Percentiles rank a stretch among this genome's conserved stretches.
These are phyloP conservation scores for Micromesistius poutassou DNA, from an alignment of 2,797 vertebrate species.

Conservation along the genomic window DNA sequence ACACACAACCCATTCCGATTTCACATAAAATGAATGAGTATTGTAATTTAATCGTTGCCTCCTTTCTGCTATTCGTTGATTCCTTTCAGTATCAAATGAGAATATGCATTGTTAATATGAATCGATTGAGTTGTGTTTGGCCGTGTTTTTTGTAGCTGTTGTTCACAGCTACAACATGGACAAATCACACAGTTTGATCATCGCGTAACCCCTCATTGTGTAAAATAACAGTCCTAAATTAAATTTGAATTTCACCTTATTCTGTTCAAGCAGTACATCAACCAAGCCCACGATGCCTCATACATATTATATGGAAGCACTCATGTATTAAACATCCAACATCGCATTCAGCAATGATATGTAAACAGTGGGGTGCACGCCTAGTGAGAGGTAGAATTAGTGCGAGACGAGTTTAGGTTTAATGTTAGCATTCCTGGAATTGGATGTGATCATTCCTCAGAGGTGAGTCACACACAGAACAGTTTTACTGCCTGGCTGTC, in stretches of 20 bases:
- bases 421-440: background rate
- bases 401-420: constrained; percentile 15
- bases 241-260: background rate
- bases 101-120: background rate
- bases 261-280: background rate
- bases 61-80: background rate
- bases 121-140: too few species aligned
- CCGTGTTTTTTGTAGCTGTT: too few species aligned
- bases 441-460: background rate
- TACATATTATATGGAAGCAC: constrained; percentile 63
- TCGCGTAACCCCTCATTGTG: background rate
- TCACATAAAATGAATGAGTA: background rate
- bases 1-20: background rate
- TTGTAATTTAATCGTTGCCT: background rate
- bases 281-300: constrained; percentile 40
- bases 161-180: background rate
- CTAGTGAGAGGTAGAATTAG: too few species aligned
- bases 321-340: constrained; percentile 56
- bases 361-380: too few species aligned
- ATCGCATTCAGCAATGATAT: constrained; percentile 36
- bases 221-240: background rate
- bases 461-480: constrained; percentile 3
- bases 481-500: constrained; percentile 36
- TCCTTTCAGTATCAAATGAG: background rate
- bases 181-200: background rate